Percentiles rank a stretch among this genome's conserved stretches.
Evolutionary conservation across 2,113 vertebrate genomes (phyloP).

Genomic region (Toxostoma redivivum): DNA sequence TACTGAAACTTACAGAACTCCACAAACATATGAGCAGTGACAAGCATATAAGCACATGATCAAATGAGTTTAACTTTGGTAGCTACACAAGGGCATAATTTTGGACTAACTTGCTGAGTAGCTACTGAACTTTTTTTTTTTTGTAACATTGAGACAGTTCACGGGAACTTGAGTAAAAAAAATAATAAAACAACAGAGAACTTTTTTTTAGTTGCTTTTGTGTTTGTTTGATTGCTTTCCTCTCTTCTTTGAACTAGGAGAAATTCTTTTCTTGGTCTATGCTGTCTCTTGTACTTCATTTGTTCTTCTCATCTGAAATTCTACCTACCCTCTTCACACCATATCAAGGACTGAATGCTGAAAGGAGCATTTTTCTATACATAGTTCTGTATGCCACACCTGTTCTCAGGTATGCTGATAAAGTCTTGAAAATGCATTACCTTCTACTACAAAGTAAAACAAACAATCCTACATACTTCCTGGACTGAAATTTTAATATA

Average conservation of each 20-base stretch:
- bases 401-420: background rate
- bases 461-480: background rate
- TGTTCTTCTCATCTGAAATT: background rate
- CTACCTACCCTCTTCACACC: fast-evolving
- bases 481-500: background rate
- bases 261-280: background rate
- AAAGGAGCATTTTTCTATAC: background rate
- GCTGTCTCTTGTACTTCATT: background rate
- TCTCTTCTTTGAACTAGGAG: background rate
- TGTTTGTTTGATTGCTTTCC: background rate
- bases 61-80: background rate
- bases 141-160: background rate
- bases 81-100: background rate
- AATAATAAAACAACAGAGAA: fast-evolving
- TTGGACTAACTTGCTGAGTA: background rate
- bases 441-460: background rate
- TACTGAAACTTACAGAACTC: background rate
- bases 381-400: background rate
- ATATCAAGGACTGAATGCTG: background rate
- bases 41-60: background rate
- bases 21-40: background rate
- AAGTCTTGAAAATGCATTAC: background rate
- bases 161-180: background rate
- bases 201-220: background rate
- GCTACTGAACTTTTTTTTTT: background rate